Conservation (phyloP, 2,113 vertebrate genomes). For the Dasypus novemcinctus region DNA sequence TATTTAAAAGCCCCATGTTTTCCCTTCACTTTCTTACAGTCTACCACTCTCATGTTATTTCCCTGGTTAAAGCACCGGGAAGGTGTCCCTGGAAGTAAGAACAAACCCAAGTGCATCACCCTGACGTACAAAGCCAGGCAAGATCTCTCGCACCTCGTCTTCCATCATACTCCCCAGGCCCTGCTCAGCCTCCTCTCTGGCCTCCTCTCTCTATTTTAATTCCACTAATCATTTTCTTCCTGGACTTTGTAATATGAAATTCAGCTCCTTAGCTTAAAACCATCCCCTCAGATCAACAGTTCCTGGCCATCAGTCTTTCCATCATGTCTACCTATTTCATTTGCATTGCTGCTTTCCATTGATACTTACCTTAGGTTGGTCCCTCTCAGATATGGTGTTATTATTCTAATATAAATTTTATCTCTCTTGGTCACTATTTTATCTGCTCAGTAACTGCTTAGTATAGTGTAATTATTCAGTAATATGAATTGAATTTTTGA, state of each 20-base stretch:
- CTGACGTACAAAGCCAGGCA: fast-evolving
- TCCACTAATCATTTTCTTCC: not conserved
- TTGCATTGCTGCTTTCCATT: not conserved
- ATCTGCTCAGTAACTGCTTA: not conserved
- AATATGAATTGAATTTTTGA: not conserved
- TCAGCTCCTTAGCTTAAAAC: not conserved
- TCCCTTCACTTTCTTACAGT: not conserved
- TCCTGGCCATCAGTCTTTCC: not conserved
- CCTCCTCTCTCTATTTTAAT: not conserved
- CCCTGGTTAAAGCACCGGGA: not conserved
- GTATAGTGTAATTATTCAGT: not conserved
- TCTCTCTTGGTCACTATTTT: not conserved
- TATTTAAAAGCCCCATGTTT: not conserved
- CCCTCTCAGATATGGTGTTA: not conserved
- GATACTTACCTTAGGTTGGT: not conserved
- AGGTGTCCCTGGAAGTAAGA: not conserved
- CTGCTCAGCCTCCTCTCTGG: not conserved
- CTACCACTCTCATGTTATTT: not conserved
- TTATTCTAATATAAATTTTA: not conserved
- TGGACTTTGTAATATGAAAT: not conserved
- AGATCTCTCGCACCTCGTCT: not conserved
- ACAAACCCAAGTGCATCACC: not conserved
- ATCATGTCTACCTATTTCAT: not conserved
- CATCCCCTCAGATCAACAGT: not conserved
- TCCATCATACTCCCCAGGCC: fast-evolving